A percentile compares a stretch with the other conserved stretches of the same genome.
Evolutionary conservation across 2,888 invertebrate species (phyloP).

Genomic region (Polydrusus tereticollis): DNA sequence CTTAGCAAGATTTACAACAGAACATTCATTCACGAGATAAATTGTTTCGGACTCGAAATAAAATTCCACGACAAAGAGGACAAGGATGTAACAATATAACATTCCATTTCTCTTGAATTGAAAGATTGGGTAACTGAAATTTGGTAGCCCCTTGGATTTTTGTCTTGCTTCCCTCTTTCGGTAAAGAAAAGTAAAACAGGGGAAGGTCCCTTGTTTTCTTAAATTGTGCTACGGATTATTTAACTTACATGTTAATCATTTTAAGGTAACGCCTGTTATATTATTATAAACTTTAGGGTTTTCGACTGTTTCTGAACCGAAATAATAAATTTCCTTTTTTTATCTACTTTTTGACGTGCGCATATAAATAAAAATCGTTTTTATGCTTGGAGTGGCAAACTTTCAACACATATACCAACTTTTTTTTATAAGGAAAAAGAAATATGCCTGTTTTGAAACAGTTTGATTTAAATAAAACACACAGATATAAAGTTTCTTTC

Average conservation of each 20-base stretch:
- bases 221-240: constrained; percentile 26
- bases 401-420: constrained; percentile 1
- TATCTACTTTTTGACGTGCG: background rate
- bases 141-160: background rate
- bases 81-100: too few species aligned
- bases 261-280: too few species aligned
- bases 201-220: constrained; percentile 15
- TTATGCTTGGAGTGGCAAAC: background rate
- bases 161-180: background rate
- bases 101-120: background rate
- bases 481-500: background rate
- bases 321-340: constrained; percentile 1
- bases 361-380: constrained; percentile 2
- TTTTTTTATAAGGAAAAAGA: constrained; percentile 1
- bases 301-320: background rate
- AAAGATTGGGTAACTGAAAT: constrained; percentile 2
- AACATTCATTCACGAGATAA: constrained; percentile 1
- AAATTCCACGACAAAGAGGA: background rate
- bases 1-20: background rate
- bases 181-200: constrained; percentile 21
- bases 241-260: too few species aligned
- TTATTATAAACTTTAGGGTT: too few species aligned
- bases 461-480: constrained; percentile 12
- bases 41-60: constrained; percentile 4
- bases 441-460: constrained; percentile 6